Conservation (phyloP, 2,888 invertebrate genomes). For the Drosophila anomalata region DNA sequence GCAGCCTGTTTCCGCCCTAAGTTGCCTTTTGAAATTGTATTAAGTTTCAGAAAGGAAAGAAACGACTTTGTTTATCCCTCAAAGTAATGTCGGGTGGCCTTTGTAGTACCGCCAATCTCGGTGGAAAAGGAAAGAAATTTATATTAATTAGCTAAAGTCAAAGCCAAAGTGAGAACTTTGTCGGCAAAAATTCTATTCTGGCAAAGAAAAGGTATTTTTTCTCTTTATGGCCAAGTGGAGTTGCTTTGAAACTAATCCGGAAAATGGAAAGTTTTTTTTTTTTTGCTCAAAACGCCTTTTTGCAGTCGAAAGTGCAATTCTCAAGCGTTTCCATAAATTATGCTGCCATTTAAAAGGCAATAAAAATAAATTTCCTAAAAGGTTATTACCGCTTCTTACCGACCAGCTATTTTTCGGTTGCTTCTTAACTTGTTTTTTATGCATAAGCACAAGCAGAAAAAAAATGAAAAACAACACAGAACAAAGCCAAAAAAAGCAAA, state of each 20-base stretch:
- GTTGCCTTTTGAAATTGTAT: constrained; percentile 63
- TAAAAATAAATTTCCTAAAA: constrained; percentile 48
- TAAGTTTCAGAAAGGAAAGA: constrained; percentile 57
- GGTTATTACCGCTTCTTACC: constrained; percentile 41
- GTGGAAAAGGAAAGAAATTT: constrained; percentile 5
- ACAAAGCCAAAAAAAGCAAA: constrained; percentile 20
- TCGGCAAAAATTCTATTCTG: constrained; percentile 4
- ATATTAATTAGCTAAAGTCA: constrained; percentile 38
- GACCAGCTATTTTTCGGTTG: constrained; percentile 20
- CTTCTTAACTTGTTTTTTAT: constrained; percentile 45
- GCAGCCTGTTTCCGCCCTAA: constrained; percentile 38
- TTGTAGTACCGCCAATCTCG: constrained; percentile 66
- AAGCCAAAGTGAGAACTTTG: constrained; percentile 15
- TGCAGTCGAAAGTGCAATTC: constrained; percentile 1
- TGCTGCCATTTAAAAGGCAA: constrained; percentile 53
- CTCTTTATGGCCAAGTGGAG: not conserved
- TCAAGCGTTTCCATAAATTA: constrained; percentile 30
- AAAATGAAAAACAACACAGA: constrained; percentile 1
- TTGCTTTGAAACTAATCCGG: constrained; percentile 2
- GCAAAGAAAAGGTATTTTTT: not conserved
- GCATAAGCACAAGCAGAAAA: constrained; percentile 19
- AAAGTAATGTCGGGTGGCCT: constrained; percentile 31
- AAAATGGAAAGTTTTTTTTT: constrained; percentile 15
- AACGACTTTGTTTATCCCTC: constrained; percentile 49
- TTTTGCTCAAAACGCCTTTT: not conserved